Conservation (phyloP, 2,797 vertebrate genomes). For the Amniataba percoides region DNA sequence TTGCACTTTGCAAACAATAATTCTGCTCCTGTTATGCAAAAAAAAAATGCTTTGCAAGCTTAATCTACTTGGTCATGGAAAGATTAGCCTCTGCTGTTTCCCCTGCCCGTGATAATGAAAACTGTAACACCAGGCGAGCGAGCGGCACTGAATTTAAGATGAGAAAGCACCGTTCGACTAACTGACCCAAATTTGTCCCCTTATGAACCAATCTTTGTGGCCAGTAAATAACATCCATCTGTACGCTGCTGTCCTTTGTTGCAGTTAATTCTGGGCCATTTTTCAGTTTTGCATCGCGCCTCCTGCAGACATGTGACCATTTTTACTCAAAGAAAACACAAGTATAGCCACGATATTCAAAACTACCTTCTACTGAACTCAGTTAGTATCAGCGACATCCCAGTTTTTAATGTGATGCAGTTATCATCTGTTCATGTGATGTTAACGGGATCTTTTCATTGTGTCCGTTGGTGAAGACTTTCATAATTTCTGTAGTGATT, state of each 20-base stretch:
- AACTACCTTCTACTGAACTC: not conserved
- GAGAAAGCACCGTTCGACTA: slow-evolving; percentile 30
- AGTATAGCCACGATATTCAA: not conserved
- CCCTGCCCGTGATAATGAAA: slow-evolving; percentile 49
- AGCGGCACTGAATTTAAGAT: slow-evolving; percentile 31
- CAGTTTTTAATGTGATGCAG: not conserved
- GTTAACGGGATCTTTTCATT: not conserved
- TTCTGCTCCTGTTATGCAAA: slow-evolving; percentile 56
- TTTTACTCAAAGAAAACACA: not conserved
- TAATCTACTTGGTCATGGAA: slow-evolving; percentile 69
- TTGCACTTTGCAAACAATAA: slow-evolving; percentile 65
- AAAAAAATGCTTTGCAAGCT: slow-evolving; percentile 48
- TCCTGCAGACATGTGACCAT: not conserved
- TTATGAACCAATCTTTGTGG: not conserved
- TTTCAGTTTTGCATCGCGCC: not conserved
- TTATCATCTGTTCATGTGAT: not conserved
- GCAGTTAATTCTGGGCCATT: slow-evolving; percentile 6
- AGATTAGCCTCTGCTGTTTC: slow-evolving; percentile 68
- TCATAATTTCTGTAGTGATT: not conserved
- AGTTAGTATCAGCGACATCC: not conserved
- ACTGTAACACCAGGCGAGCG: slow-evolving; percentile 34
- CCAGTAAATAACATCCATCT: slow-evolving; percentile 23
- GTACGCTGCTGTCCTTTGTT: not conserved
- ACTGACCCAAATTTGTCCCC: slow-evolving; percentile 55
- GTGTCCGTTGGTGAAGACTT: not conserved